Evolutionary conservation across 2,113 vertebrate genomes (phyloP), one percentile per base, ranked within the genome.

Genomic region (Aphelocoma coerulescens): DNA sequence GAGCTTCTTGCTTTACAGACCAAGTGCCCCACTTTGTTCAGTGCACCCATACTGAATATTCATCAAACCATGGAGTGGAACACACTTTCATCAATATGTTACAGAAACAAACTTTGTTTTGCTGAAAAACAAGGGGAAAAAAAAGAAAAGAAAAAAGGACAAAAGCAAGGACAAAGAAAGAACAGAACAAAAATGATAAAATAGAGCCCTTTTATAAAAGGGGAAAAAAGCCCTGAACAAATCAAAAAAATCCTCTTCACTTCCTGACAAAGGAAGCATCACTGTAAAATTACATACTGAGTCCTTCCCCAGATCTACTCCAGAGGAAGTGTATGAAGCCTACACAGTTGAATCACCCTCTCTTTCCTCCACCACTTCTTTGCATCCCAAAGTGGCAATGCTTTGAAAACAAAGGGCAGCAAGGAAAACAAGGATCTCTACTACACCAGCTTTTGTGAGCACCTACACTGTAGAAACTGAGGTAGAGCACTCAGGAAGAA

Each of bases 11-110:
- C 68, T 95, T 93, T 86, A 91, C 54, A 92, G 61, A 88, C 65
- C 78, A 95, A 96, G 62, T 43, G 51, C 41, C 74, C n/a, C 67
- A 82, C 63, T 96, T 93, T 57, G 61, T 89, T 96, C 84, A 86
- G 18, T 23, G 44, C 1, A 1, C 21, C n/a, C 58, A 27, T 58
- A 61, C 76, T 97, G 81, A 96, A 96, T 94, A 96, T 82, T 97
- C 68, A 96, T 63, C 51, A 86, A 93, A 94, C n/a, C 19, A 3
- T 8, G 11, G 35, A 91, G 54, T 77, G 65, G 75, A 91, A 97
- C 79, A 93, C 18, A 75, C 39, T 94, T 94, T 46, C 88, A 92
- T 49, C 65, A 84, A 51, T 58, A 92, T 43, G 23, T 68, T 87
- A 87, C 0, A 3, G 69, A 78, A 88, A 73, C 6, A 86, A 89